phyloP scores from a whole-genome alignment of 2,113 vertebrate species.

The Caracal caracal region DNA sequence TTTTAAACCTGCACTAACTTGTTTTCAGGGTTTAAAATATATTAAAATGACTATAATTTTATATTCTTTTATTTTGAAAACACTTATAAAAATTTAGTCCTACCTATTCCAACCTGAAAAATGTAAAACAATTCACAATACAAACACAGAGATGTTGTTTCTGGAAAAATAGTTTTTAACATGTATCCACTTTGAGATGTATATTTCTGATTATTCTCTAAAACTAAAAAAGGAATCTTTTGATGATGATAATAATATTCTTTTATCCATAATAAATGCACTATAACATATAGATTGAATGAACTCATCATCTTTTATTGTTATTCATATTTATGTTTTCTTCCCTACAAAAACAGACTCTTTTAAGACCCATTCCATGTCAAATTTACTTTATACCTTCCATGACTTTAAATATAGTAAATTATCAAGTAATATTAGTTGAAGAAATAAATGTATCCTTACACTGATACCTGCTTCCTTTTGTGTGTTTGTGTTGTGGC shows the following conservation, averaged over 20 bases:
- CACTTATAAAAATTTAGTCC: background rate
- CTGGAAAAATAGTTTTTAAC: background rate
- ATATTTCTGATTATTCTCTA: slow-evolving; percentile 23
- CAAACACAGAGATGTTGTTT: background rate
- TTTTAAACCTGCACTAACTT: slow-evolving; percentile 19
- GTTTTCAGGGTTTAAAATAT: slow-evolving; percentile 2
- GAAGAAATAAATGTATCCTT: slow-evolving; percentile 21
- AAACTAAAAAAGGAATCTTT: slow-evolving; percentile 14
- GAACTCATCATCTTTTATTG: background rate
- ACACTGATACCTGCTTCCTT: background rate
- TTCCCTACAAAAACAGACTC: background rate
- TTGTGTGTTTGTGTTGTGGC: background rate
- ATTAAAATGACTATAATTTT: slow-evolving; percentile 9
- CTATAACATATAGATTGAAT: background rate
- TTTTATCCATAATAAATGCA: background rate
- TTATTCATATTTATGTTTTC: slow-evolving; percentile 9
- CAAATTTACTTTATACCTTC: background rate
- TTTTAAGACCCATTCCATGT: background rate
- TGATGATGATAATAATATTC: background rate
- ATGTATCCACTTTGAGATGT: background rate
- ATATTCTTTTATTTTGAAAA: slow-evolving; percentile 27
- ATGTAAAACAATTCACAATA: background rate
- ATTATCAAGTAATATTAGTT: background rate
- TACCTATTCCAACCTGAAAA: background rate
- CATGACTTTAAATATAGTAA: background rate